Evolutionary conservation across 1,140 invertebrate species (phyloP).

Genomic region (Lysiphlebus fabarum): DNA sequence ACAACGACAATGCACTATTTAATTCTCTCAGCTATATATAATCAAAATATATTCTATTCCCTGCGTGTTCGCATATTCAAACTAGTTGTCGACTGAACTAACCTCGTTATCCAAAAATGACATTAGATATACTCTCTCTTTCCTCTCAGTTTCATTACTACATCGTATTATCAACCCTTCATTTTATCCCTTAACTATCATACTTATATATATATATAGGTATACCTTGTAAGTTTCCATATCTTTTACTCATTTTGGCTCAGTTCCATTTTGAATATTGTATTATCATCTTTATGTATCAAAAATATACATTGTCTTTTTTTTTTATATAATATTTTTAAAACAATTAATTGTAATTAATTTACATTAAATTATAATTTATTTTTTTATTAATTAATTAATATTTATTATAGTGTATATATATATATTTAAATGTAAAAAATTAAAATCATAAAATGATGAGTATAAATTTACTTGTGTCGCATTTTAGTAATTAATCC

Average conservation of each 20-base stretch:
- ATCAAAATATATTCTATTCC: background rate
- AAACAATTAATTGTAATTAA: too few species aligned
- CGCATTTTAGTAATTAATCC: conserved; percentile 1
- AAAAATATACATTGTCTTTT: too few species aligned
- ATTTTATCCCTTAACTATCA: background rate
- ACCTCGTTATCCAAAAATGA: conserved; percentile 37
- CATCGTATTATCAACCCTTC: conserved; percentile 1
- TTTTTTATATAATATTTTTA: too few species aligned
- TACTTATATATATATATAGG: too few species aligned
- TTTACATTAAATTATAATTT: background rate
- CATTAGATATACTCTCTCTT: conserved; percentile 27
- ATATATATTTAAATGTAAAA: too few species aligned
- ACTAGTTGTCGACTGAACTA: conserved; percentile 35
- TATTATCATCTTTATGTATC: too few species aligned
- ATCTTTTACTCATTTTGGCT: too few species aligned
- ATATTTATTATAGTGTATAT: too few species aligned
- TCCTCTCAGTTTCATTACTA: conserved; percentile 10
- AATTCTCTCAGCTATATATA: too few species aligned
- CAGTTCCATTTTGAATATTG: too few species aligned
- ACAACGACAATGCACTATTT: too few species aligned
- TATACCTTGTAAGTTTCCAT: background rate
- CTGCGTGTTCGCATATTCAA: conserved; percentile 12
- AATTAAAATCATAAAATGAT: conserved; percentile 4
- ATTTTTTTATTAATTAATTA: background rate
- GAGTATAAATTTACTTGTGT: background rate